phyloP scores from a whole-genome alignment of 2,113 vertebrate genomes.

The Marcusenius ussheri region DNA sequence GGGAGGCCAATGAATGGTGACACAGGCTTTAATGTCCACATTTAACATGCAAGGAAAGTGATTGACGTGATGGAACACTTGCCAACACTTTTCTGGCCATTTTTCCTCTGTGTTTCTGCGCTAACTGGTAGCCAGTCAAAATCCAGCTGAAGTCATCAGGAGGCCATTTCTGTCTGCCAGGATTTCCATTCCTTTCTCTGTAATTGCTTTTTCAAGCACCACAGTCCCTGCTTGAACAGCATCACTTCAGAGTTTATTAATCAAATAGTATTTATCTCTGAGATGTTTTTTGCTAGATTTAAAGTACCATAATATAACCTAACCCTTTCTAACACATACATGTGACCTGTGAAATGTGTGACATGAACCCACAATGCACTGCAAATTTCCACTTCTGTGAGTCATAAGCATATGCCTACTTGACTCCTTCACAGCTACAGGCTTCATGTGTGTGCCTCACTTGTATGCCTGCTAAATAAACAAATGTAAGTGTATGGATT shows the following conservation, averaged over 20 bases:
- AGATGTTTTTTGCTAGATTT: slow-evolving; percentile 10
- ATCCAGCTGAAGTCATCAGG: background rate
- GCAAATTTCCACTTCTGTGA: background rate
- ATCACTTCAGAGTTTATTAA: slow-evolving; percentile 14
- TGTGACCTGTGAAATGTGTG: background rate
- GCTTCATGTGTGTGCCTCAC: background rate
- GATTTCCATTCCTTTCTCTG: background rate
- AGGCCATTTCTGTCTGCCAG: background rate
- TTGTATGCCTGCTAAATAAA: background rate
- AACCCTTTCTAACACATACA: background rate
- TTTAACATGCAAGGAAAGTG: background rate
- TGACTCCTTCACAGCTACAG: background rate
- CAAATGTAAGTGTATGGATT: background rate
- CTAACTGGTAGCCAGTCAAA: background rate
- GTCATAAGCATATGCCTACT: background rate
- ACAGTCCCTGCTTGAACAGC: background rate
- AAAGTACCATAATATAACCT: background rate
- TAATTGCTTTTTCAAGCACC: background rate
- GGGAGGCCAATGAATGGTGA: background rate
- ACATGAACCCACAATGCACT: background rate
- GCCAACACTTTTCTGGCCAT: background rate
- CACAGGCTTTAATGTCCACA: background rate
- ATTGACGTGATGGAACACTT: background rate
- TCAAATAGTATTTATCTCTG: slow-evolving; percentile 22
- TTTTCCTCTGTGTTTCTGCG: background rate